Evolutionary conservation across 2,888 invertebrate species (phyloP).

Genomic region (Lasioglossum villosulum): DNA sequence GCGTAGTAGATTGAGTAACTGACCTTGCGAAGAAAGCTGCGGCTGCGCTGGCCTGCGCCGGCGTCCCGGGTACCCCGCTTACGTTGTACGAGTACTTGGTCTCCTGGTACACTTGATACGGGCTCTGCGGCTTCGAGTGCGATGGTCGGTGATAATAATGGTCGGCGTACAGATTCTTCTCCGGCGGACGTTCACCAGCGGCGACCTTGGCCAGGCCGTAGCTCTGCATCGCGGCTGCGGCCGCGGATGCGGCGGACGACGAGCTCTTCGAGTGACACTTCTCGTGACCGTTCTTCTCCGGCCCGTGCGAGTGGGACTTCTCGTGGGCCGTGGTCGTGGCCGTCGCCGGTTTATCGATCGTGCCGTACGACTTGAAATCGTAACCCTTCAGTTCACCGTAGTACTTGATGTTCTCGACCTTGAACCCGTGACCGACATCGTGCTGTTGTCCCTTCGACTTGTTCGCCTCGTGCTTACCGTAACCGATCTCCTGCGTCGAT

Average conservation of each 20-base stretch:
- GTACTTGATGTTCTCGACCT: slow-evolving; percentile 80
- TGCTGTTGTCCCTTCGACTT: slow-evolving; percentile 72
- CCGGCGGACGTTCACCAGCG: slow-evolving; percentile 65
- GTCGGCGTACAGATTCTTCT: slow-evolving; percentile 76
- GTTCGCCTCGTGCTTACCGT: slow-evolving; percentile 72
- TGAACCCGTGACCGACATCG: slow-evolving; percentile 76
- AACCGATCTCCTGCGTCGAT: slow-evolving; percentile 70
- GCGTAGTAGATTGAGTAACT: slow-evolving; percentile 73
- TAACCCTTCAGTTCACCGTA: slow-evolving; percentile 82
- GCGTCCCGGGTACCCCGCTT: slow-evolving; percentile 85
- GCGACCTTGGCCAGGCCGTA: slow-evolving; percentile 71
- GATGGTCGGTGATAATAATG: slow-evolving; percentile 79
- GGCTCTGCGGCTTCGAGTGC: slow-evolving; percentile 76
- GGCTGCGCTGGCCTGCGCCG: slow-evolving; percentile 86
- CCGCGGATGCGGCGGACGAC: slow-evolving; percentile 32
- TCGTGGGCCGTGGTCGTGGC: slow-evolving; percentile 70
- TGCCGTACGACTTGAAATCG: slow-evolving; percentile 81
- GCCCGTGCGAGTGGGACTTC: slow-evolving; percentile 76
- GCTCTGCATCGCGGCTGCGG: slow-evolving; percentile 66
- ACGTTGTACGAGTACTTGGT: slow-evolving; percentile 86
- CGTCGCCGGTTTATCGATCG: slow-evolving; percentile 76
- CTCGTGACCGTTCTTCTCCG: slow-evolving; percentile 68
- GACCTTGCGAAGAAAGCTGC: slow-evolving; percentile 88
- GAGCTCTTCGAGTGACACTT: slow-evolving; percentile 76
- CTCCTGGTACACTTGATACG: slow-evolving; percentile 83